phyloP scores from a whole-genome alignment of 2,888 invertebrate genomes.

The Netelia virgata region DNA sequence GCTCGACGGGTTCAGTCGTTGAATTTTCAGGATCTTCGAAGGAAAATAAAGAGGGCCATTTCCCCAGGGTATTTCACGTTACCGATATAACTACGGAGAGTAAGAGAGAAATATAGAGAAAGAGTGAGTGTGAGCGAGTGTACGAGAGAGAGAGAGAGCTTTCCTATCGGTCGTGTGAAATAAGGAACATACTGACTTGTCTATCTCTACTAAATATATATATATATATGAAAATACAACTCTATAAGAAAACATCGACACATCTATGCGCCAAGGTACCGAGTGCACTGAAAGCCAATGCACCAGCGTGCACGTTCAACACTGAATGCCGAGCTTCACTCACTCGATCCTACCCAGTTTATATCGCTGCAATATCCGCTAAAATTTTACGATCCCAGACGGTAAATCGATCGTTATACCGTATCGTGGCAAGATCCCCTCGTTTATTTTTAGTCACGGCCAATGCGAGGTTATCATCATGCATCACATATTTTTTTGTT shows the following conservation, averaged over 20 bases:
- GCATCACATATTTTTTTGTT: neutral
- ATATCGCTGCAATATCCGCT: slow-evolving; percentile 52
- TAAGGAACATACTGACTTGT: slow-evolving; percentile 16
- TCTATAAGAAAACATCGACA: slow-evolving; percentile 4
- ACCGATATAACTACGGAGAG: neutral
- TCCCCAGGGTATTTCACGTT: slow-evolving; percentile 22
- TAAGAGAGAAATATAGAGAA: neutral
- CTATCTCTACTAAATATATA: neutral
- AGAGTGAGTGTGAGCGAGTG: neutral
- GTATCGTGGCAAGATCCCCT: slow-evolving; percentile 34
- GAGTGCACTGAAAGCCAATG: slow-evolving; percentile 24
- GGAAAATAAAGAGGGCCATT: slow-evolving; percentile 46
- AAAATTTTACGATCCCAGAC: slow-evolving; percentile 57
- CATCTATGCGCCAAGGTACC: neutral
- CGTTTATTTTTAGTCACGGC: slow-evolving; percentile 38
- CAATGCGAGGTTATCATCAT: slow-evolving; percentile 23
- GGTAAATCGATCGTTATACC: slow-evolving; percentile 52
- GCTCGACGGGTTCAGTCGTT: slow-evolving; percentile 8
- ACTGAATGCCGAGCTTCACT: slow-evolving; percentile 19
- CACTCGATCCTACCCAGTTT: slow-evolving; percentile 37
- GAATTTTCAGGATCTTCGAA: slow-evolving; percentile 40
- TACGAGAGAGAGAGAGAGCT: slow-evolving; percentile 18
- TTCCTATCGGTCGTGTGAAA: slow-evolving; percentile 32
- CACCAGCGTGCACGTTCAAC: slow-evolving; percentile 8
- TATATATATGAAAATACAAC: neutral